Conservation (phyloP, 2,113 vertebrate species). For the Hyaena hyaena region DNA sequence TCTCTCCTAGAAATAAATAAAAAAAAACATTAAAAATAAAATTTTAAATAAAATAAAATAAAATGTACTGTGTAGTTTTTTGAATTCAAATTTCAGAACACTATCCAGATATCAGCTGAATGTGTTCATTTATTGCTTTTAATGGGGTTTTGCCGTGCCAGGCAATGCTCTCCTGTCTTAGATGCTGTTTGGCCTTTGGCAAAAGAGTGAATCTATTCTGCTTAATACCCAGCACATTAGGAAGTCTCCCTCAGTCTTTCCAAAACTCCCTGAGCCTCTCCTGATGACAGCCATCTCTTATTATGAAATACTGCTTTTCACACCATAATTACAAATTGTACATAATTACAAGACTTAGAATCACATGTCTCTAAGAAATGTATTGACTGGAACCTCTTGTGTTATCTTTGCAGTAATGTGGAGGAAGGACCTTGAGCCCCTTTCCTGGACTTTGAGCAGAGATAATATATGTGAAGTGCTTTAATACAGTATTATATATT, state of each 20-base stretch:
- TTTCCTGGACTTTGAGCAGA: not conserved
- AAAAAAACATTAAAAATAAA: too few relatives aligned
- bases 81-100: not conserved
- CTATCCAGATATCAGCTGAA: not conserved
- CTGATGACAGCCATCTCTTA: not conserved
- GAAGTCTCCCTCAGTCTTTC: not conserved
- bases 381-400: not conserved
- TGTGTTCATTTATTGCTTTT: slow-evolving; percentile 12
- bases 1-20: too few relatives aligned
- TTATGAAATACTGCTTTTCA: not conserved
- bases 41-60: too few relatives aligned
- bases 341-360: not conserved
- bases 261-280: not conserved
- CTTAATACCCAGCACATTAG: not conserved
- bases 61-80: not conserved
- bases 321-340: not conserved
- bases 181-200: not conserved
- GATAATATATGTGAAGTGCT: not conserved
- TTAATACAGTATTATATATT: not conserved
- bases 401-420: not conserved
- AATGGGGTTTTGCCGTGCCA: not conserved
- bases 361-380: not conserved
- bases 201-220: not conserved
- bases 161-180: not conserved
- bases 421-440: not conserved